A percentile compares a stretch with the other conserved stretches of the same genome.
phyloP scores from a whole-genome alignment of 2,888 invertebrate species.

The Drosophila hamatofila region DNA sequence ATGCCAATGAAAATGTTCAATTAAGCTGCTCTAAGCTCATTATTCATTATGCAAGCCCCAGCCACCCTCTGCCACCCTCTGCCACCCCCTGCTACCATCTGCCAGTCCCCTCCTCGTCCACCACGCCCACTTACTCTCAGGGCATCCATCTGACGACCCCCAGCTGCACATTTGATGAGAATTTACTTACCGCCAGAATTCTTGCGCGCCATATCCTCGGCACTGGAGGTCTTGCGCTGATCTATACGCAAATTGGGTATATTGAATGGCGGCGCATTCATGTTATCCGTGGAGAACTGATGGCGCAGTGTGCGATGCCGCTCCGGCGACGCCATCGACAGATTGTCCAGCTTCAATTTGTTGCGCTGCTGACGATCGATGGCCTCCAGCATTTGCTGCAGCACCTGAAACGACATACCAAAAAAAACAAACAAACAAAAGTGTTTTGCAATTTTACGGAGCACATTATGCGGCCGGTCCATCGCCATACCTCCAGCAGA shows the following conservation, averaged over 20 bases:
- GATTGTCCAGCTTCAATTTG: constrained; percentile 94
- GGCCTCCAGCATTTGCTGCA: constrained; percentile 96
- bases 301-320: constrained; percentile 91
- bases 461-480: neutral
- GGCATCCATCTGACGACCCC: neutral
- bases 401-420: constrained; percentile 86
- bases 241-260: constrained; percentile 95
- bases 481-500: constrained; percentile 87
- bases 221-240: constrained; percentile 94
- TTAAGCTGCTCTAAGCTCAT: constrained; percentile 51
- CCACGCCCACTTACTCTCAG: neutral
- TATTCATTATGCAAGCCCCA: constrained; percentile 32
- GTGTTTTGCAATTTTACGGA: constrained; percentile 4
- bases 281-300: constrained; percentile 94
- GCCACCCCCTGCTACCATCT: too few species aligned
- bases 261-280: constrained; percentile 93
- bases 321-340: constrained; percentile 91
- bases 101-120: too few species aligned
- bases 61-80: too few species aligned
- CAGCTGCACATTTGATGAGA: neutral
- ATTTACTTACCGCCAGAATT: constrained; percentile 89
- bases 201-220: constrained; percentile 95
- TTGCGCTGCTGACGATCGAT: constrained; percentile 95
- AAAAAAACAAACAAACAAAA: too few species aligned
- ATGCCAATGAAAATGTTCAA: constrained; percentile 51